These are phyloP conservation scores for Cacatua alba DNA, from an alignment of 2,113 vertebrate genomes.

Conservation along the genomic window DNA sequence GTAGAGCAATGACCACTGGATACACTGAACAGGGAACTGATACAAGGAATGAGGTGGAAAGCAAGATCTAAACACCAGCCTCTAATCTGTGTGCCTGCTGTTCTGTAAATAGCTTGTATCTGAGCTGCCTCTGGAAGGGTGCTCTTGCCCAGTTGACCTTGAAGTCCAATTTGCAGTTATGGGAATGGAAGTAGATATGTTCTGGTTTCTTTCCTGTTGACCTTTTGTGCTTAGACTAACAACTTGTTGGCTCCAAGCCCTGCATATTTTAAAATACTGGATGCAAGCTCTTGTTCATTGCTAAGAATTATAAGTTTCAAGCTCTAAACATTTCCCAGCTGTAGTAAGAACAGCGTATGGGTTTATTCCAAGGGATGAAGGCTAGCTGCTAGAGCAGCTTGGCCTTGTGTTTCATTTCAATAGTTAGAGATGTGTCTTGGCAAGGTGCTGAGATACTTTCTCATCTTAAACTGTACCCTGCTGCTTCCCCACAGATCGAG, in stretches of 20 bases:
- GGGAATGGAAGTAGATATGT: background rate
- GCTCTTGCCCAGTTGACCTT: background rate
- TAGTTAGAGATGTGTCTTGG: background rate
- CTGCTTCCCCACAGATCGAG: conserved; percentile 77
- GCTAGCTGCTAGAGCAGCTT: background rate
- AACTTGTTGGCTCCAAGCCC: background rate
- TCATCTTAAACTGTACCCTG: background rate
- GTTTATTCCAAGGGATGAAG: background rate
- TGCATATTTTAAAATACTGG: background rate
- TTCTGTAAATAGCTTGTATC: background rate
- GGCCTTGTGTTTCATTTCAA: background rate
- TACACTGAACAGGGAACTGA: background rate
- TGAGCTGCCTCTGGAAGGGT: background rate
- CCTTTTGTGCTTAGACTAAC: background rate
- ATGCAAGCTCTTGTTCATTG: background rate
- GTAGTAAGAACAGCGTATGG: fast-evolving
- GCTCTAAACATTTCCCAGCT: background rate
- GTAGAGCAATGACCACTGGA: background rate
- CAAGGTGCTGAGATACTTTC: background rate
- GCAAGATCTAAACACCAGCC: background rate
- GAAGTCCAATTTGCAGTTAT: background rate
- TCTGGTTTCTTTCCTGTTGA: background rate
- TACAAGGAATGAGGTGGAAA: background rate
- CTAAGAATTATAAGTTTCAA: background rate
- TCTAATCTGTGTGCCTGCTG: background rate